Conservation (phyloP, 2,113 vertebrate species). For the Lycocorax pyrrhopterus region DNA sequence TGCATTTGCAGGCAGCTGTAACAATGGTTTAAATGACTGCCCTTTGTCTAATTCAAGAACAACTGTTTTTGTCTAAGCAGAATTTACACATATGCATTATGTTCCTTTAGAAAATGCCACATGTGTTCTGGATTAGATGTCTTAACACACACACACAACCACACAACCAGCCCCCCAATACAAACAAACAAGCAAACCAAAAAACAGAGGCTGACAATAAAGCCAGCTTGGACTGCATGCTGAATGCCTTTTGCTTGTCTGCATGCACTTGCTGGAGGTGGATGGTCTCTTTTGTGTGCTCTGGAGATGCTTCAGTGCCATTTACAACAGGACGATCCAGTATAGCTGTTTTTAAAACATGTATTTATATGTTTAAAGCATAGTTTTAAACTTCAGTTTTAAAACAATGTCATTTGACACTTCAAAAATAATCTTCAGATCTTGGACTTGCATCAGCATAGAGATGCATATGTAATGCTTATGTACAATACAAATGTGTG, state of each 20-base stretch:
- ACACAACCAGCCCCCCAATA: fast-evolving
- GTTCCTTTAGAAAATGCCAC: background rate
- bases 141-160: background rate
- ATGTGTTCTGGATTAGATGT: background rate
- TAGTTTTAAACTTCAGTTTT: background rate
- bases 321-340: background rate
- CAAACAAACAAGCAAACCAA: background rate
- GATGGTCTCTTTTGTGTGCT: background rate
- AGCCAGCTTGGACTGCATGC: background rate
- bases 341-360: background rate
- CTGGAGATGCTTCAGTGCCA: background rate
- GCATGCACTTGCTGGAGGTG: background rate
- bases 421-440: background rate
- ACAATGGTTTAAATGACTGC: background rate
- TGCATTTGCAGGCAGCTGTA: background rate
- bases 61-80: background rate
- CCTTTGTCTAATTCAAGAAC: background rate
- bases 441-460: background rate
- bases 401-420: background rate
- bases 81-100: background rate
- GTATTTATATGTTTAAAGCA: background rate
- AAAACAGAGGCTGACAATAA: background rate
- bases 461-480: fast-evolving
- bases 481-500: background rate
- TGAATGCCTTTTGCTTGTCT: background rate